phyloP scores from a whole-genome alignment of 2,113 vertebrate species.

The Jacana jacana region DNA sequence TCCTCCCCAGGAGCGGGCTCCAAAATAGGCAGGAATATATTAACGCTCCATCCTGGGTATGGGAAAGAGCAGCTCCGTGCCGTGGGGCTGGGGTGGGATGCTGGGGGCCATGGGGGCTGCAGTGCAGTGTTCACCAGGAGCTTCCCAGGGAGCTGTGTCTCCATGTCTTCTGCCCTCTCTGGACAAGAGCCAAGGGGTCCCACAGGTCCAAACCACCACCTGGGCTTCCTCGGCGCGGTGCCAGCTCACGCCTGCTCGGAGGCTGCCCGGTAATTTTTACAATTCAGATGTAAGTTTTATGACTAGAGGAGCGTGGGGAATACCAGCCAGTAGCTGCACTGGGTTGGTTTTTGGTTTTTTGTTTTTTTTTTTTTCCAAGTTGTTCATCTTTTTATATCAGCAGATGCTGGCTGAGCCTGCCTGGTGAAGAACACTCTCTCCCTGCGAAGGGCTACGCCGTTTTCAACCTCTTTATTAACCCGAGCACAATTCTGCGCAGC shows the following conservation, averaged over 20 bases:
- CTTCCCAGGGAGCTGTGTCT: neutral
- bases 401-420: neutral
- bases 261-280: neutral
- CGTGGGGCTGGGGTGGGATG: neutral
- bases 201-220: rapidly evolving
- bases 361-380: neutral
- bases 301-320: neutral
- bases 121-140: neutral
- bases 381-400: neutral
- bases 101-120: rapidly evolving
- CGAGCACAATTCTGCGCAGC: neutral
- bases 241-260: neutral
- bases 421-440: neutral
- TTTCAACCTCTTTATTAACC: neutral
- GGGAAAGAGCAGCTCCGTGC: neutral
- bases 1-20: neutral
- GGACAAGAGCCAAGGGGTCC: rapidly evolving
- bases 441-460: neutral
- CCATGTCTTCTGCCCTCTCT: rapidly evolving
- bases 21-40: neutral
- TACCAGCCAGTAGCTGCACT: neutral
- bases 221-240: rapidly evolving
- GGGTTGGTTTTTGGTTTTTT: too few relatives aligned
- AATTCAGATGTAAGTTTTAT: neutral
- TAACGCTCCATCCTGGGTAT: rapidly evolving